These are phyloP conservation scores for Antheraea assamensis DNA, from an alignment of 2,888 invertebrate species.

Conservation along the genomic window DNA sequence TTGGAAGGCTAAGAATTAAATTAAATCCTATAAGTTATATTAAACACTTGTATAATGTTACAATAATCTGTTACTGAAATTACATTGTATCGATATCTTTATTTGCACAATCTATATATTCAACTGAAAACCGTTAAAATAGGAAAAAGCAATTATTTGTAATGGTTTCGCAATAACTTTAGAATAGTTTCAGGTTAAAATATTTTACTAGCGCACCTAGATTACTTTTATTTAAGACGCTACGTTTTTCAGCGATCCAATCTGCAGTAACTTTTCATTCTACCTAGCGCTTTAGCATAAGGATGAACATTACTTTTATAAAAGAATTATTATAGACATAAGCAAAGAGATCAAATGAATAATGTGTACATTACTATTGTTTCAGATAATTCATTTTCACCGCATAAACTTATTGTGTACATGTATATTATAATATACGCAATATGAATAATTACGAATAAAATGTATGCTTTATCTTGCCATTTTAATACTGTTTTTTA, in stretches of 20 bases:
- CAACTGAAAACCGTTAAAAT: neutral
- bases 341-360: constrained; percentile 21
- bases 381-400: too few relatives aligned
- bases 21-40: neutral
- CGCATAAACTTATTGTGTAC: neutral
- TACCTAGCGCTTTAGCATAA: constrained; percentile 44
- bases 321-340: constrained; percentile 40
- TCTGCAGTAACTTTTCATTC: constrained; percentile 66
- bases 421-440: neutral
- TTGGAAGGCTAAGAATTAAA: neutral
- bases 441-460: neutral
- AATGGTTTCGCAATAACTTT: neutral
- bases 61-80: neutral
- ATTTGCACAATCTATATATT: neutral
- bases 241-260: constrained; percentile 52
- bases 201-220: constrained; percentile 8
- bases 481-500: neutral
- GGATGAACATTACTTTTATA: constrained; percentile 46
- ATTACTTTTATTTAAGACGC: constrained; percentile 36
- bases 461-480: neutral
- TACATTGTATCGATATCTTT: neutral
- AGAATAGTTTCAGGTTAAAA: constrained; percentile 6
- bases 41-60: neutral
- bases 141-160: neutral
- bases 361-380: constrained; percentile 13